Evolutionary conservation across 2,113 vertebrate genomes (phyloP), one percentile per base, ranked within the genome.

Genomic region (Ptychochromis oligacanthus): DNA sequence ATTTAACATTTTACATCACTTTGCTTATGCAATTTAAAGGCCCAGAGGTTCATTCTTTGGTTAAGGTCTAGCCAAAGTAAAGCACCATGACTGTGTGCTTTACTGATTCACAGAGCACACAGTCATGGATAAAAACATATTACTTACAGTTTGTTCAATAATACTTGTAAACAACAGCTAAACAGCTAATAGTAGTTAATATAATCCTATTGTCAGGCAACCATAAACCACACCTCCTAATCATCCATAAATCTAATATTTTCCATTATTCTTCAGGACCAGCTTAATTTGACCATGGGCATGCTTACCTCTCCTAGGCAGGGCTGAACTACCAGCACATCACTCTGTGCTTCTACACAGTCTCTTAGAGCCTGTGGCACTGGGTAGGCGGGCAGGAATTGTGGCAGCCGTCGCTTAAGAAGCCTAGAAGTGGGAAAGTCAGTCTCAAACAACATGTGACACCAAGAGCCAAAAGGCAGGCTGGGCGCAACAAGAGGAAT

Each of bases 251-350:
- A 65, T 65, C 1, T 6, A 67, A 67, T 70, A 0, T 20, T 70
- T 70, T 8, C 26, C 0, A 49, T 49, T 49, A 49, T 52, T 31
- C 20, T 49, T 52, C 10, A 52, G 26, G 65, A 70, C 24, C 24
- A 70, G 43, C 11, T 26, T 67, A 12, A 58, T 15, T 43, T 61
- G 18, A 54, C 8, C 6, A 31, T n/a, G 4, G 4, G 13, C 13
- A 59, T 7, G 12, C 84, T 86, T 22, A 94, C 94, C 91, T 95
- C 90, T 75, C 93, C 94, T 1, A 95, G 81, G 62, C 87, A 88
- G 28, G 92, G 93, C 77, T 92, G 57, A 55, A 86, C 24, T 11
- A 75, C 89, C 75, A 95, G 81, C 28, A 95, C 90, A 2, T 95
- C 93, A 1, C 28, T 65, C 31, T 91, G 49, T 3, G 57, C 36